Conservation (phyloP, 2,888 invertebrate genomes). For the Troilus luridus region DNA sequence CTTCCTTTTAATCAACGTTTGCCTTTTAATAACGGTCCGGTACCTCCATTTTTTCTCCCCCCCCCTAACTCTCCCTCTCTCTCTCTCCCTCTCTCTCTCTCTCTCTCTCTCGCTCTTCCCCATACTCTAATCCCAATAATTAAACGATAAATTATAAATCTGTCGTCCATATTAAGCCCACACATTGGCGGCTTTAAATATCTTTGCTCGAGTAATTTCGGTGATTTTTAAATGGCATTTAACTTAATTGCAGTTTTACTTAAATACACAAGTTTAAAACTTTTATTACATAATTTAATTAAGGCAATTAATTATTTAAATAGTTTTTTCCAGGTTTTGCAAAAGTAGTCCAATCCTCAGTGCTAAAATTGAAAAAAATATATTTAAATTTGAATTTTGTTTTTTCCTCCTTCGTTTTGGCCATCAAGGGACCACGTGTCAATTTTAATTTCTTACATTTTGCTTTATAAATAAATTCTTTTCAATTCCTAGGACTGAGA, state of each 20-base stretch:
- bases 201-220: neutral
- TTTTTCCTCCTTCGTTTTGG: no score
- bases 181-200: neutral
- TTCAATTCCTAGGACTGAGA: no score
- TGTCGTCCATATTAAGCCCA: constrained; percentile 2
- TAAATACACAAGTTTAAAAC: neutral
- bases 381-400: no score
- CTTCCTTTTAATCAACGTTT: constrained; percentile 49
- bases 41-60: neutral
- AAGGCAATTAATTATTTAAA: neutral
- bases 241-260: neutral
- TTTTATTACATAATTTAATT: neutral
- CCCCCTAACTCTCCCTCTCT: neutral
- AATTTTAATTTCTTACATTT: no score
- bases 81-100: neutral
- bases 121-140: constrained; percentile 12
- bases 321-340: neutral
- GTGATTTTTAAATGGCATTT: neutral
- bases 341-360: no score
- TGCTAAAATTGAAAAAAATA: no score
- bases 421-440: no score
- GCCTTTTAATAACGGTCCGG: constrained; percentile 29
- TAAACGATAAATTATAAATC: constrained; percentile 50
- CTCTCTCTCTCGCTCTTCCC: neutral
- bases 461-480: no score